Percentiles rank a stretch among this genome's conserved stretches.
Evolutionary conservation across 2,113 vertebrate species (phyloP).

Genomic region (Chauna torquata): DNA sequence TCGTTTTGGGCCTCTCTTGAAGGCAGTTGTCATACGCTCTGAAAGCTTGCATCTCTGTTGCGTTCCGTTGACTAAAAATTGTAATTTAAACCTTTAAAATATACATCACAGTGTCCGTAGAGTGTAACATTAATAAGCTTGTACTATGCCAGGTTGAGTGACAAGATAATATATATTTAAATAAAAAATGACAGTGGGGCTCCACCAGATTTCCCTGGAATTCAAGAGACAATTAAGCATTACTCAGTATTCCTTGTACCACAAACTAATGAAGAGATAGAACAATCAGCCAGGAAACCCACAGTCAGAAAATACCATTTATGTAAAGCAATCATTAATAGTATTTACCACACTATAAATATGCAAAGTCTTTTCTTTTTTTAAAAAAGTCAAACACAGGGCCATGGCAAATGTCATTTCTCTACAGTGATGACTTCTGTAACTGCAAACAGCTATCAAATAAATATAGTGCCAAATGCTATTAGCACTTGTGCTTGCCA

Average conservation of each 20-base stretch:
- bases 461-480: background rate
- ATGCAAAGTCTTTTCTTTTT: background rate
- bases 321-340: background rate
- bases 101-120: background rate
- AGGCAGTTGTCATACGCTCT: accelerated
- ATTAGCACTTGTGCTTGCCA: conserved; percentile 6
- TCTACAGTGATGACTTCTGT: background rate
- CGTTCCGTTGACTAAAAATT: conserved; percentile 6
- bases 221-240: background rate
- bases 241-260: background rate
- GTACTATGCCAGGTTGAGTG: background rate
- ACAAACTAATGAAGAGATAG: conserved; percentile 1
- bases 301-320: conserved; percentile 9
- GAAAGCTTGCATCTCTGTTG: background rate
- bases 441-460: conserved; percentile 31
- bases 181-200: background rate
- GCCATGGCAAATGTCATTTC: background rate
- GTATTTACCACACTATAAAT: background rate
- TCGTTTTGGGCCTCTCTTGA: background rate
- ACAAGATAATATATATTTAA: conserved; percentile 38
- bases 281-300: background rate
- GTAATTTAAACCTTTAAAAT: conserved; percentile 29
- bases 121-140: background rate
- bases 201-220: conserved; percentile 13
- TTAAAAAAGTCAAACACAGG: background rate